phyloP scores from a whole-genome alignment of 2,797 vertebrate species.

The Mycteria americana region DNA sequence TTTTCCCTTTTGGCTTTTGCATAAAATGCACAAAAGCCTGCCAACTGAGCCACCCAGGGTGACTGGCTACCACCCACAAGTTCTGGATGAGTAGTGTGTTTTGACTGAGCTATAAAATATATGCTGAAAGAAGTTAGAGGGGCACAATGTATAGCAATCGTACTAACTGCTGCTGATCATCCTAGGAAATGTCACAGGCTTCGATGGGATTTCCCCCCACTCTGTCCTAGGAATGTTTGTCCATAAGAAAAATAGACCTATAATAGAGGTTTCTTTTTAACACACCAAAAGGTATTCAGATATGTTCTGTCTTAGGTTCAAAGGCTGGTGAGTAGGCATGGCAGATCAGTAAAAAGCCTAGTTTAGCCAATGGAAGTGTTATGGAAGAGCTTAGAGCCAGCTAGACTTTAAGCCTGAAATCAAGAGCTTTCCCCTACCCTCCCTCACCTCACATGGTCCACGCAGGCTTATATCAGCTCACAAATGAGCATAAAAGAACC shows the following conservation, averaged over 20 bases:
- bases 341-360: background rate
- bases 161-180: background rate
- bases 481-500: background rate
- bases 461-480: background rate
- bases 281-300: background rate
- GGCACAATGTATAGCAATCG: background rate
- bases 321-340: background rate
- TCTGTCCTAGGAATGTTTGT: background rate
- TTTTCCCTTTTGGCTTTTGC: background rate
- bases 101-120: background rate
- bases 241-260: background rate
- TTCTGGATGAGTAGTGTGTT: background rate
- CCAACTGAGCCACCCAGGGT: background rate
- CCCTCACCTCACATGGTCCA: accelerated
- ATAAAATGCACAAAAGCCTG: background rate
- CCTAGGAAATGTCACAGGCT: background rate
- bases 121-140: background rate
- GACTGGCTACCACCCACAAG: background rate
- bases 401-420: background rate
- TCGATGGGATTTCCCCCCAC: accelerated
- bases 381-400: background rate
- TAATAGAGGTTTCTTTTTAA: background rate
- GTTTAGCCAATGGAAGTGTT: background rate
- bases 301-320: background rate
- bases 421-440: background rate